Percentiles rank a stretch among this genome's conserved stretches.
Conservation (phyloP, 2,113 vertebrate genomes). For the Toxotes chatareus region DNA sequence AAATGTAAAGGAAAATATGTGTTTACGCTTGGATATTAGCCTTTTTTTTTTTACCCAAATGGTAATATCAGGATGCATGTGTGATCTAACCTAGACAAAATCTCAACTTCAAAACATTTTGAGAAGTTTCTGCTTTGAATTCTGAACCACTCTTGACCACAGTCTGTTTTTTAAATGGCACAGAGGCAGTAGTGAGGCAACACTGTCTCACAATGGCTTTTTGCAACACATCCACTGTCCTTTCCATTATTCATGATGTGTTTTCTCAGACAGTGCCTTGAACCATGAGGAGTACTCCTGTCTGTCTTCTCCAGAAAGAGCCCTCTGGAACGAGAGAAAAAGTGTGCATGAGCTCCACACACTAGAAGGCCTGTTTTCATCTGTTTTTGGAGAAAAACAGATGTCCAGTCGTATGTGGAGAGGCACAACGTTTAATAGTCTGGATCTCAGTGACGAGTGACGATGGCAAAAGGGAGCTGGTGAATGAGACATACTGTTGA, state of each 20-base stretch:
- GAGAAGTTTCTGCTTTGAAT: constrained; percentile 15
- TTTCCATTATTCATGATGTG: constrained; percentile 78
- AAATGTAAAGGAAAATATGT: not conserved
- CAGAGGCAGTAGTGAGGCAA: constrained; percentile 48
- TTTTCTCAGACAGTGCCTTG: constrained; percentile 69
- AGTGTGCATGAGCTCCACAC: constrained; percentile 35
- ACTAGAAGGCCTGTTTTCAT: constrained; percentile 54
- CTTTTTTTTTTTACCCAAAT: not conserved
- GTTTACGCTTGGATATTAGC: not conserved
- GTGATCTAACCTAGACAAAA: constrained; percentile 9
- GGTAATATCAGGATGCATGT: not conserved
- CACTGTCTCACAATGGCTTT: constrained; percentile 55
- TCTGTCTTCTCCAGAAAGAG: constrained; percentile 67
- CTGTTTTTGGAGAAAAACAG: constrained; percentile 49
- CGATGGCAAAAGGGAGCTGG: constrained; percentile 15
- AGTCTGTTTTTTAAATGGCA: constrained; percentile 54
- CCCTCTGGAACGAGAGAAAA: constrained; percentile 42
- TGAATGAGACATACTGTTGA: constrained; percentile 28
- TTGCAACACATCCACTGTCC: constrained; percentile 63
- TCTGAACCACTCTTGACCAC: constrained; percentile 16
- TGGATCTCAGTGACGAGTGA: constrained; percentile 10
- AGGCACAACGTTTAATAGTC: constrained; percentile 21
- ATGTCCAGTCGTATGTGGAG: constrained; percentile 34
- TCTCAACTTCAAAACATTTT: not conserved
- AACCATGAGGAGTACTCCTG: constrained; percentile 62